Base-by-base conservation (phyloP, 1,140 invertebrate species). In the Drosophila mauritiana region DNA sequence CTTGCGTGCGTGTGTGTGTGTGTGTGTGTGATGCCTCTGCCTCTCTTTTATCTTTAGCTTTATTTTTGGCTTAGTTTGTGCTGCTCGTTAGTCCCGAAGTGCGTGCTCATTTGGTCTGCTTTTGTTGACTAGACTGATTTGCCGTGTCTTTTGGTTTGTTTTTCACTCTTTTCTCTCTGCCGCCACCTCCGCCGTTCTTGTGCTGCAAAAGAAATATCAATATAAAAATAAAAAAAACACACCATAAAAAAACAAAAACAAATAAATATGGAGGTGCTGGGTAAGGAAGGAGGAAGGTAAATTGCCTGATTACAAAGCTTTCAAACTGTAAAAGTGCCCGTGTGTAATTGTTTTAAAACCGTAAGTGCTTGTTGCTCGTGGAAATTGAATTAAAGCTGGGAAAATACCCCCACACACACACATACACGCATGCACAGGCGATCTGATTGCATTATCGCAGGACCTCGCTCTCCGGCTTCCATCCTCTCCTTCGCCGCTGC, bases 81-180 rank as follows among this genome's bases (percentile, higher is more conserved):
- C 68, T 85, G 63, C 73, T 77, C 75, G 55, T 63, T 84, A 69
- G 62, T 82, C 57, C 51, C 69, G 46, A 48, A 70, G 80, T 83
- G 80, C 65, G 75, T 73, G 79, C 76, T 86, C 79, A 88, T 88
- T 88, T 88, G 83, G 83, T 89, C 76, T 85, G 68, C 58, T 70
- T 89, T 89, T 80, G 76, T 80, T 88, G 84, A 88, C 83, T 88
- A 88, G 83, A 89, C 69, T 86, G 70, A 62, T 62, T 85, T 63
- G 52, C 73, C 37, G 46, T 46, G 37, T 43, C 34, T 56, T 56
- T 43, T 52, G n/a, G 54, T 67, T 37, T 56, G 34, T 37, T 64
- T 55, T 27, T 46, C 27, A 34, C 11, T 37, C 11, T 8, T 40
- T 59, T 62, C n/a, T 45, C 42, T 20, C 42, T 4, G 8, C 20